Conservation (phyloP, 2,888 invertebrate genomes). For the Metellina segmentata region DNA sequence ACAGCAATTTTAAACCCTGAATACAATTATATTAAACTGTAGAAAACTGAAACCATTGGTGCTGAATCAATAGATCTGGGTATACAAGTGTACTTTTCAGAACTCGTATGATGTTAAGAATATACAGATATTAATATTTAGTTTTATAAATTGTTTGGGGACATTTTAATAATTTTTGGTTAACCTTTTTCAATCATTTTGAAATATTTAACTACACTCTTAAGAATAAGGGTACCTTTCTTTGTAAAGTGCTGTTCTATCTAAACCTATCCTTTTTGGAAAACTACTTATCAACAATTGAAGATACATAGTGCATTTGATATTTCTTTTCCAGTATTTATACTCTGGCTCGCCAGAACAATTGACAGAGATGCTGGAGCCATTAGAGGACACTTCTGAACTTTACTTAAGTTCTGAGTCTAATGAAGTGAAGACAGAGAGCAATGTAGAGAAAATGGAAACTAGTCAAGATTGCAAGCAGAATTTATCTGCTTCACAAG, state of each 20-base stretch:
- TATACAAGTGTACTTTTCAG: neutral
- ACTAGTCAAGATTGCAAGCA: constrained; percentile 63
- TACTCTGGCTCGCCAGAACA: constrained; percentile 67
- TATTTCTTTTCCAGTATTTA: constrained; percentile 59
- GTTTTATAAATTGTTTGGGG: neutral
- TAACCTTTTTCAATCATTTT: too few relatives aligned
- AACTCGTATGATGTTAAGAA: neutral
- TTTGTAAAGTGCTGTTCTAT: neutral
- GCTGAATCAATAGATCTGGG: too few relatives aligned
- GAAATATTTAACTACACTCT: neutral
- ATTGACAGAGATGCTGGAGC: constrained; percentile 54
- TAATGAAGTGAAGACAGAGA: constrained; percentile 30
- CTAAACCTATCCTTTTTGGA: too few relatives aligned
- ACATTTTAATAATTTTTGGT: neutral
- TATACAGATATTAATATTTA: neutral
- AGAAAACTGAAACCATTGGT: too few relatives aligned
- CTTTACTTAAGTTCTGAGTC: constrained; percentile 9
- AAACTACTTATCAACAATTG: too few relatives aligned
- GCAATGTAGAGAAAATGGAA: constrained; percentile 5
- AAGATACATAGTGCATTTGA: neutral
- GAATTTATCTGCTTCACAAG: neutral
- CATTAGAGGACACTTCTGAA: neutral
- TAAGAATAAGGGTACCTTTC: neutral
- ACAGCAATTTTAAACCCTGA: too few relatives aligned
- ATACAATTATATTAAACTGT: too few relatives aligned